Percentiles rank a stretch among this genome's conserved stretches.
Evolutionary conservation across 2,113 vertebrate species (phyloP).

Genomic region (Scomber japonicus): DNA sequence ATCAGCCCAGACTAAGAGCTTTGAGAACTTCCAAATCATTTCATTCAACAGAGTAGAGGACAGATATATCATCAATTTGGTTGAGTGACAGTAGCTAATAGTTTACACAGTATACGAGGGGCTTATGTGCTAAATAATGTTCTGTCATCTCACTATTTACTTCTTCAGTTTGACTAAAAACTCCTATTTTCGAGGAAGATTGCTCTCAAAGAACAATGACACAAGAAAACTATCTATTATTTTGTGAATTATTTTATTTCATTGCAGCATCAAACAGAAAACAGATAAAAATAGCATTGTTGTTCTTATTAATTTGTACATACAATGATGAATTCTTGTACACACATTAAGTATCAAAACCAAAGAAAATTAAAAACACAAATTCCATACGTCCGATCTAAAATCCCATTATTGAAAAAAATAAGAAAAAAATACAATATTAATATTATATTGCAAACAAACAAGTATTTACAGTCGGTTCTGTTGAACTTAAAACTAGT

Average conservation of each 20-base stretch:
- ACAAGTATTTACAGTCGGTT: constrained; percentile 76
- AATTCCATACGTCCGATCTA: constrained; percentile 64
- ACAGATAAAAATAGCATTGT: constrained; percentile 49
- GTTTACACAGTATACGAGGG: too few species aligned
- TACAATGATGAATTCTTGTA: constrained; percentile 54
- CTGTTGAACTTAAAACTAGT: constrained; percentile 46
- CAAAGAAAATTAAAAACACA: constrained; percentile 64
- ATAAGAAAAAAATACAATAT: constrained; percentile 65
- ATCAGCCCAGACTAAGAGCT: too few species aligned
- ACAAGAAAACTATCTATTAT: not conserved
- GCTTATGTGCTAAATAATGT: too few species aligned
- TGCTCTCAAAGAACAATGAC: not conserved
- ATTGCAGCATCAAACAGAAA: constrained; percentile 70
- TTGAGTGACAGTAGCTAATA: too few species aligned
- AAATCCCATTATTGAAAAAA: constrained; percentile 79
- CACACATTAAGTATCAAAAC: constrained; percentile 68
- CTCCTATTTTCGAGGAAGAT: too few species aligned
- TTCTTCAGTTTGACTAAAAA: too few species aligned
- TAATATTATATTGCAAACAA: constrained; percentile 65
- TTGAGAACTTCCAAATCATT: too few species aligned
- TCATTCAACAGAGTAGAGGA: too few species aligned
- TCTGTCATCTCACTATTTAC: too few species aligned
- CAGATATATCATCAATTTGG: too few species aligned
- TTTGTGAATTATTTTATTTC: constrained; percentile 69
- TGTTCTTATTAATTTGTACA: constrained; percentile 71